Evolutionary conservation across 2,113 vertebrate genomes (phyloP).

Genomic region (Chlorodrepanis virens): DNA sequence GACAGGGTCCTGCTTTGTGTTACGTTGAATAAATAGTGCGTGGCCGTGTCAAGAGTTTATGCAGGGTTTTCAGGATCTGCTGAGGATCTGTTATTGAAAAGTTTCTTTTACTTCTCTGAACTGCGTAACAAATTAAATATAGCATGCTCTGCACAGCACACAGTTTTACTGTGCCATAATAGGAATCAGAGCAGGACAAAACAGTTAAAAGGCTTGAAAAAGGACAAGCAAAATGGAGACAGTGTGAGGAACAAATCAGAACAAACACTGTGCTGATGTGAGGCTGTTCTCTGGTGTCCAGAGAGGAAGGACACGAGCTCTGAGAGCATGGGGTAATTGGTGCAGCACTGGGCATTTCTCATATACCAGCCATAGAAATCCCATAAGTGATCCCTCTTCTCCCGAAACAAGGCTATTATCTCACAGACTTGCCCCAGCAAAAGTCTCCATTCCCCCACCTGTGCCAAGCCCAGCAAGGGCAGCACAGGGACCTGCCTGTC

Average conservation of each 20-base stretch:
- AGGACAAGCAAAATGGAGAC: neutral
- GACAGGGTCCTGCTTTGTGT: conserved; percentile 41
- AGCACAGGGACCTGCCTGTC: rapidly evolving
- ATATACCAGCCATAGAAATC: neutral
- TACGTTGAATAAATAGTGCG: neutral
- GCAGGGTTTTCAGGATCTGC: neutral
- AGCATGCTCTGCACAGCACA: neutral
- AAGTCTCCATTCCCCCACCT: neutral
- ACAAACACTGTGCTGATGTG: neutral
- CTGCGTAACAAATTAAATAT: neutral
- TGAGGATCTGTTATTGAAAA: neutral
- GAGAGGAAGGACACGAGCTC: neutral
- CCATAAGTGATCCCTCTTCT: neutral
- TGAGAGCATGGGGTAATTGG: neutral
- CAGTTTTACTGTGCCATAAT: neutral
- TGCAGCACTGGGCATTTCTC: neutral
- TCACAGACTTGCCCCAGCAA: neutral
- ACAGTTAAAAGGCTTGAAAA: neutral
- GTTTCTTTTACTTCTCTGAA: conserved; percentile 5
- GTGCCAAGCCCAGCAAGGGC: neutral
- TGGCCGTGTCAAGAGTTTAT: neutral
- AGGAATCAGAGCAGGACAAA: neutral
- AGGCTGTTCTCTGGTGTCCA: neutral
- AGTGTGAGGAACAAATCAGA: neutral
- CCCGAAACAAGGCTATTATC: neutral